Conservation (phyloP, 2,113 vertebrate species). For the Laticauda colubrina region DNA sequence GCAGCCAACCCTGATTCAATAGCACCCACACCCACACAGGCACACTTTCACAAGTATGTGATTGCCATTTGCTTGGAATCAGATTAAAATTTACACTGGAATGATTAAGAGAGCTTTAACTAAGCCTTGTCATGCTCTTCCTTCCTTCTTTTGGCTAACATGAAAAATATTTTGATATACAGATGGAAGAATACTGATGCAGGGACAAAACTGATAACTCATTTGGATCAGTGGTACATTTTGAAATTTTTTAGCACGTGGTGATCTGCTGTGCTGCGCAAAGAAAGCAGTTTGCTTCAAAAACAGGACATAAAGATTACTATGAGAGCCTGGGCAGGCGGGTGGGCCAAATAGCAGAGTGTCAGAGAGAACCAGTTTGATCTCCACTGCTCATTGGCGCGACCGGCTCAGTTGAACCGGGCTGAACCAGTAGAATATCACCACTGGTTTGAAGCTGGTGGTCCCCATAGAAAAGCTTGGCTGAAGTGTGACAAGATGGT, state of each 20-base stretch:
- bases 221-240: too few relatives aligned
- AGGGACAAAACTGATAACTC: background rate
- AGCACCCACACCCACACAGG: background rate
- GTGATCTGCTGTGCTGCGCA: too few relatives aligned
- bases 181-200: background rate
- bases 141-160: background rate
- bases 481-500: background rate
- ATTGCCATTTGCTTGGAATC: background rate
- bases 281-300: too few relatives aligned
- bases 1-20: background rate
- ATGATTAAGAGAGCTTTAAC: background rate
- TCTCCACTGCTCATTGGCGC: too few relatives aligned
- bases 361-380: too few relatives aligned
- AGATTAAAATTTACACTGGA: background rate
- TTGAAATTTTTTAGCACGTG: too few relatives aligned
- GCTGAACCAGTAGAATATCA: too few relatives aligned
- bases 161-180: background rate
- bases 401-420: too few relatives aligned
- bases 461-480: background rate
- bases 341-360: too few relatives aligned
- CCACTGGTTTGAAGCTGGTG: too few relatives aligned
- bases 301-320: too few relatives aligned
- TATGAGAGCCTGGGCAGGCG: too few relatives aligned
- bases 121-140: background rate
- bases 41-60: background rate